Conservation (phyloP, 2,888 invertebrate genomes). For the Lathronympha strigana region DNA sequence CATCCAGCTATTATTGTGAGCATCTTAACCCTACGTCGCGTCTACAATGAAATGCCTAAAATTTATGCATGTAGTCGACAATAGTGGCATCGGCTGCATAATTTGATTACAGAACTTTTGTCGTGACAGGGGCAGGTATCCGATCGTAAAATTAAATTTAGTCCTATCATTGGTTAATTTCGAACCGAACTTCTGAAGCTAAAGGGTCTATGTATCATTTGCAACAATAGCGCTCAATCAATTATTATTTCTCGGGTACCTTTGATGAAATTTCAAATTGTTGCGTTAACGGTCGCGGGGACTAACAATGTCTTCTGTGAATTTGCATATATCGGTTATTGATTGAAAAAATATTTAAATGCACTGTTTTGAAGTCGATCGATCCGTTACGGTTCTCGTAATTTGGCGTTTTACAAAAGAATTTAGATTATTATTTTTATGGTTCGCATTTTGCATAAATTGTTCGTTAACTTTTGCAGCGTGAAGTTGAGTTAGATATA, state of each 20-base stretch:
- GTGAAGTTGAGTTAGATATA: slow-evolving; percentile 45
- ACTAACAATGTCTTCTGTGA: slow-evolving; percentile 67
- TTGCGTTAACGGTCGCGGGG: slow-evolving; percentile 80
- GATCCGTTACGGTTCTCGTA: slow-evolving; percentile 78
- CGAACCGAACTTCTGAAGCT: slow-evolving; percentile 70
- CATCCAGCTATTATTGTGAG: slow-evolving; percentile 71
- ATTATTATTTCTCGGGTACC: slow-evolving; percentile 81
- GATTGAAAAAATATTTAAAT: slow-evolving; percentile 84
- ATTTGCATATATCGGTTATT: slow-evolving; percentile 83
- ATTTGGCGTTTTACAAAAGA: slow-evolving; percentile 60
- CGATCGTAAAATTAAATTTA: slow-evolving; percentile 83
- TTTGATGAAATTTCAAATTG: slow-evolving; percentile 81
- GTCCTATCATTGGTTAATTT: slow-evolving; percentile 83
- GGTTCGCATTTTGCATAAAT: slow-evolving; percentile 50
- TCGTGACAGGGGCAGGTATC: slow-evolving; percentile 77
- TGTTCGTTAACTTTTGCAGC: slow-evolving; percentile 45
- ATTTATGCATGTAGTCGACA: slow-evolving; percentile 80
- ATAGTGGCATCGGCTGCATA: slow-evolving; percentile 81
- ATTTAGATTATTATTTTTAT: slow-evolving; percentile 63
- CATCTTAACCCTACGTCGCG: slow-evolving; percentile 71
- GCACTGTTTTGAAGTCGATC: slow-evolving; percentile 72
- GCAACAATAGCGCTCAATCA: slow-evolving; percentile 78
- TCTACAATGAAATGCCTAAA: slow-evolving; percentile 77
- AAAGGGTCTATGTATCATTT: slow-evolving; percentile 73
- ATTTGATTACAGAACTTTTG: slow-evolving; percentile 82